Percentiles rank a stretch among this genome's conserved stretches.
Conservation (phyloP, 2,888 invertebrate species). For the Pyrochroa serraticornis region DNA sequence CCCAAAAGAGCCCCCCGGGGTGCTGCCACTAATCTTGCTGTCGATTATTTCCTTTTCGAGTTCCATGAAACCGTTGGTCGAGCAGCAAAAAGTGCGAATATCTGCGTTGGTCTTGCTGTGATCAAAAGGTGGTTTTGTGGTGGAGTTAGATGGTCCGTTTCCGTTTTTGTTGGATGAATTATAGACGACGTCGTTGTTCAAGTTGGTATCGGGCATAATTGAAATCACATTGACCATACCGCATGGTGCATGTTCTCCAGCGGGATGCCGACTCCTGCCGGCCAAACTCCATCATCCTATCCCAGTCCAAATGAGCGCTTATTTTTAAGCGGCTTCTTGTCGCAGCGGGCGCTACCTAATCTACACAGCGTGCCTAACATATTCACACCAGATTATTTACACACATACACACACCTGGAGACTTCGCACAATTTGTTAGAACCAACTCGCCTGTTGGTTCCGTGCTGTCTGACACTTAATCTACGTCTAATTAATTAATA, state of each 20-base stretch:
- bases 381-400: constrained; percentile 50
- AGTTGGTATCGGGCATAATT: constrained; percentile 38
- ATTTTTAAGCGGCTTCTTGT: constrained; percentile 51
- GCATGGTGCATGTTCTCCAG: constrained; percentile 36
- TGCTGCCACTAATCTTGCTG: no score
- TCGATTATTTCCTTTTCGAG: no score
- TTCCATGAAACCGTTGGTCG: no score
- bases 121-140: no score
- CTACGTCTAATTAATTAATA: constrained; percentile 38
- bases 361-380: constrained; percentile 49
- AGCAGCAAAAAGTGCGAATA: no score
- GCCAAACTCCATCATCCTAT: constrained; percentile 46
- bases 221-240: constrained; percentile 43
- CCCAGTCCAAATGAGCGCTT: constrained; percentile 40
- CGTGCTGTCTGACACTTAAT: constrained; percentile 36
- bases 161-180: constrained; percentile 15
- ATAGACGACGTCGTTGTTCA: constrained; percentile 12
- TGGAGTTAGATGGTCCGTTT: not conserved
- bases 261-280: constrained; percentile 44
- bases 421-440: constrained; percentile 43
- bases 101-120: no score
- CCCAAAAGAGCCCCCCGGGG: no score
- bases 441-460: constrained; percentile 29
- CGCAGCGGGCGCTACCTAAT: constrained; percentile 50
- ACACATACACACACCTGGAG: constrained; percentile 38